Conservation (phyloP, 92 coral and sea anemone genomes). For the Phenganax stokvisi region DNA sequence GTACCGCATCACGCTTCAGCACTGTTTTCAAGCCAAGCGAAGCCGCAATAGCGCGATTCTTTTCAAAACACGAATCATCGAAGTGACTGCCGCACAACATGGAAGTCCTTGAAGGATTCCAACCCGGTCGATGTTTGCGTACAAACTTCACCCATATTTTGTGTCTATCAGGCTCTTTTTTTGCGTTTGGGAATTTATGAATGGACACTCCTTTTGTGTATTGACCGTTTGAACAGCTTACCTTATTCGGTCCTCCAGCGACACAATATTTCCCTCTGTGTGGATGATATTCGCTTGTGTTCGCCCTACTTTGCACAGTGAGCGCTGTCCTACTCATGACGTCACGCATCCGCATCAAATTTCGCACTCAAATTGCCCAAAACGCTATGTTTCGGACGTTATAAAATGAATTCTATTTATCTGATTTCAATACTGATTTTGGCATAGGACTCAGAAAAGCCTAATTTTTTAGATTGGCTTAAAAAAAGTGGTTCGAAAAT, state of each 20-base stretch:
- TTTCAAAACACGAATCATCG: conserved; percentile 29
- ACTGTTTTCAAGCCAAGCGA: conserved; percentile 24
- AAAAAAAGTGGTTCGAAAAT: no score
- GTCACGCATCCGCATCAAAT: conserved; percentile 10
- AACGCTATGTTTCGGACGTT: no score
- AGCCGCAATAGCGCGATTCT: conserved; percentile 27
- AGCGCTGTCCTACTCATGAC: neutral
- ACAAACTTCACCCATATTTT: neutral
- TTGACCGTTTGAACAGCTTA: neutral
- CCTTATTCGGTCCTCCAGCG: neutral
- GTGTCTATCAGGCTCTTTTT: neutral
- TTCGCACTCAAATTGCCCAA: neutral
- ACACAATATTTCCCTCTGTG: neutral
- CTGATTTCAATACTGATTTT: no score
- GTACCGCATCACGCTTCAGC: conserved; percentile 17
- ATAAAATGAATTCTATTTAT: no score
- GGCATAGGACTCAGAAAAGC: no score
- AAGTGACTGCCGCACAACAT: neutral
- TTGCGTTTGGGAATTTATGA: neutral
- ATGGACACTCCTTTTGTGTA: neutral
- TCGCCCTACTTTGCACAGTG: neutral
- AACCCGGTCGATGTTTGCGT: neutral
- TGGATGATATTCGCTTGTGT: neutral
- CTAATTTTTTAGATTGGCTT: no score
- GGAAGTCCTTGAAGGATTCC: neutral